phyloP scores from a whole-genome alignment of 2,113 vertebrate species.

The Daphoenositta chrysoptera region DNA sequence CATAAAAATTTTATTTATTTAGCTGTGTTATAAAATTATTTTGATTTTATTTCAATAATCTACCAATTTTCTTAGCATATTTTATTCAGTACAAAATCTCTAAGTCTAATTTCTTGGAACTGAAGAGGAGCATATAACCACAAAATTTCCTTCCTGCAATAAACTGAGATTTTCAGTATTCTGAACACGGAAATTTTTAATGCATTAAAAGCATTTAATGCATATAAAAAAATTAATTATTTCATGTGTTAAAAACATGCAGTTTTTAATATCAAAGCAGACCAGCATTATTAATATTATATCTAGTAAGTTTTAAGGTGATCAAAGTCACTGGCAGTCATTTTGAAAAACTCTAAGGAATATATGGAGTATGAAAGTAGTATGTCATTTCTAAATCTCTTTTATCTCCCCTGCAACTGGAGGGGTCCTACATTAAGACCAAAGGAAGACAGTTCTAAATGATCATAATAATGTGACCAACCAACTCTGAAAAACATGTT shows the following conservation, averaged over 20 bases:
- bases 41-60: background rate
- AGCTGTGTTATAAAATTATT: background rate
- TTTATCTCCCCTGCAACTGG: background rate
- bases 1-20: background rate
- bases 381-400: background rate
- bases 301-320: background rate
- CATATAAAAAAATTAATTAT: no score
- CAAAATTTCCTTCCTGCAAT: background rate
- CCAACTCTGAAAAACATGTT: background rate
- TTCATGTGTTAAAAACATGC: background rate
- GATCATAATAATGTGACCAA: background rate
- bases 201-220: background rate
- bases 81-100: background rate
- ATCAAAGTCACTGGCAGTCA: background rate
- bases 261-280: background rate
- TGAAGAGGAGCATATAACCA: background rate
- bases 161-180: background rate
- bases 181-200: background rate
- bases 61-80: background rate
- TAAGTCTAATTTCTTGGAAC: background rate
- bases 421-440: background rate
- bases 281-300: background rate
- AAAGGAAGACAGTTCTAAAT: background rate
- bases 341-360: background rate
- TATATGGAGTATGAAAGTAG: background rate